Evolutionary conservation across 2,797 vertebrate genomes (phyloP), one percentile per base, ranked within the genome.

Genomic region (Anniella stebbinsi): DNA sequence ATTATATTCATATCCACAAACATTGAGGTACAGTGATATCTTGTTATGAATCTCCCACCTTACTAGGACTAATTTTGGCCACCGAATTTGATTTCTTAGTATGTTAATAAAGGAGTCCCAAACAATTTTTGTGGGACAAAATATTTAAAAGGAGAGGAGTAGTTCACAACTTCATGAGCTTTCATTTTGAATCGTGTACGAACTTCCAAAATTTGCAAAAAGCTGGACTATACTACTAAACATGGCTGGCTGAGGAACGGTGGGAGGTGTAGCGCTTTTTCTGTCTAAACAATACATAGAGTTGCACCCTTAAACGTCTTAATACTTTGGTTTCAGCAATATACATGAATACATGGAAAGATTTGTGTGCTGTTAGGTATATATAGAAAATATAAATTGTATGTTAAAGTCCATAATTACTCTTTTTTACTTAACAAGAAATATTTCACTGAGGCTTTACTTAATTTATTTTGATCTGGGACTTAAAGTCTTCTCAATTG

Each of bases 331-430:
- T 82, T 88, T 81, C 90, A 95, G 91, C 89, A 75, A 76, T 87
- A 93, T 93, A 86, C 86, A 93, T 92, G 85, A 88, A 41, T 87
- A 92, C 94, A 69, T 94, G 93, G 90, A 88, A 93, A 72, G 81
- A 80, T 91, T 90, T 95, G 85, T 91, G 75, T 90, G 77, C 82
- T 92, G 93, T 93, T 75, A 69, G 28, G 23, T 51, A 51, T 86
- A 54, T 86, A 73, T 28, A 36, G 51, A 86, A 60, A 38, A 75
- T 72, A 83, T 6, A 66, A 66, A 66, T 9, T 23, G 67, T 54
- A 54, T 73, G 45, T 75, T 86, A 28, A 69, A 82, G 80, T 41
- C 36, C 36, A 66, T 15, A 28, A 12, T 28, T 60, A 66, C 9
- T 63, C n/a, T 60, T 72, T 82, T 73, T 73, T n/a, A n/a, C 57